These are phyloP conservation scores for Ophion obscuratus DNA, from an alignment of 2,888 invertebrate species.

Conservation along the genomic window DNA sequence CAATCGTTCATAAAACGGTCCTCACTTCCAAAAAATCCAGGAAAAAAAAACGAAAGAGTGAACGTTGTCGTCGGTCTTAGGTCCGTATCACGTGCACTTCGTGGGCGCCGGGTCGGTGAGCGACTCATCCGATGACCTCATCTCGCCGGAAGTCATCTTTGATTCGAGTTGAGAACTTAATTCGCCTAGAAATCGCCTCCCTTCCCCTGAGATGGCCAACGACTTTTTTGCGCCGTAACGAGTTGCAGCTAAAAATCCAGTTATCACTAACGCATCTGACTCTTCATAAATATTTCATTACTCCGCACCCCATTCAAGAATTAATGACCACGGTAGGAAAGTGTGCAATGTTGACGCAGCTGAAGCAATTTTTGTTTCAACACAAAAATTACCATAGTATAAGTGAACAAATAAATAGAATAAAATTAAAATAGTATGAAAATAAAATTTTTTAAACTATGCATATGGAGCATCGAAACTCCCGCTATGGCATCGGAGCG, in stretches of 20 bases:
- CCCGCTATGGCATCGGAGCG: constrained; percentile 42
- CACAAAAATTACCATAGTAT: too few species aligned
- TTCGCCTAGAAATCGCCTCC: constrained; percentile 72
- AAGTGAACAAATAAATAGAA: neutral
- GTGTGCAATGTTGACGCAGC: too few species aligned
- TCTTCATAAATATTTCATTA: neutral
- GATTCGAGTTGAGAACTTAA: constrained; percentile 82
- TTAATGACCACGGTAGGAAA: too few species aligned
- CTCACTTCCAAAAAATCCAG: neutral
- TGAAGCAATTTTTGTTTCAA: too few species aligned
- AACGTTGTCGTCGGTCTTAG: constrained; percentile 55
- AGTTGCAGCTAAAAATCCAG: neutral
- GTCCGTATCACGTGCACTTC: constrained; percentile 37
- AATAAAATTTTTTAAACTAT: too few species aligned
- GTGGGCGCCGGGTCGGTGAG: constrained; percentile 57
- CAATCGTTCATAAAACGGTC: constrained; percentile 50
- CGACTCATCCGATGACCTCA: constrained; percentile 77
- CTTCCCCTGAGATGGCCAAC: constrained; percentile 61
- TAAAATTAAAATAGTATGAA: neutral
- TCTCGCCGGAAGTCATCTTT: constrained; percentile 81
- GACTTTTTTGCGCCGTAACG: neutral
- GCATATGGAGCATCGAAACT: neutral
- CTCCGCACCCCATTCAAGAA: neutral
- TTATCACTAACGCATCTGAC: neutral
- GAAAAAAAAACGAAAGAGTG: constrained; percentile 24